These are phyloP conservation scores for Drosophila algonquin DNA, from an alignment of 2,888 invertebrate species.

Conservation along the genomic window DNA sequence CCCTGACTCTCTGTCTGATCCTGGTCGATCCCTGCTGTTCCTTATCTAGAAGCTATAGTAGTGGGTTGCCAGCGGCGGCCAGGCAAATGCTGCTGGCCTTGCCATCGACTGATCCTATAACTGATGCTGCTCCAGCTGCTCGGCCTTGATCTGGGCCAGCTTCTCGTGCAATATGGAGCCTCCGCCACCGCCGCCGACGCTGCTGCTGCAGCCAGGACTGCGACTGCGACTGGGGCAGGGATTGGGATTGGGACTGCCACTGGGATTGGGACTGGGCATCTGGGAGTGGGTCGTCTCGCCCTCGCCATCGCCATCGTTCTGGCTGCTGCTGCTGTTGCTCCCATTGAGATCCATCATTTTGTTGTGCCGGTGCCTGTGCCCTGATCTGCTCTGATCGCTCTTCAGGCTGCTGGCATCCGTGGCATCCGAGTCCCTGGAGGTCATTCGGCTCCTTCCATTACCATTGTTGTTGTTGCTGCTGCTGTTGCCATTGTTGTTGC, in stretches of 20 bases:
- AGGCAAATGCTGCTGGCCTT: slow-evolving; percentile 56
- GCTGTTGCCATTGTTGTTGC: slow-evolving; percentile 43
- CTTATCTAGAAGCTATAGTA: slow-evolving; percentile 69
- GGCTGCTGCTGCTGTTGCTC: slow-evolving; percentile 57
- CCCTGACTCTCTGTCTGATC: not conserved
- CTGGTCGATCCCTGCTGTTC: slow-evolving; percentile 7
- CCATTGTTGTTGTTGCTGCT: slow-evolving; percentile 45
- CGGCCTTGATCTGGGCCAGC: slow-evolving; percentile 83
- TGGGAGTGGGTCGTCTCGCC: slow-evolving; percentile 2
- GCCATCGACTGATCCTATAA: slow-evolving; percentile 82
- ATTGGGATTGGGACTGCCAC: not conserved
- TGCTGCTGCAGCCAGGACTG: slow-evolving; percentile 14
- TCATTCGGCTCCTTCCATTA: slow-evolving; percentile 70
- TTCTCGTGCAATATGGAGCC: slow-evolving; percentile 82
- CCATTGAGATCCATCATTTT: slow-evolving; percentile 81
- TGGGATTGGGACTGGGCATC: slow-evolving; percentile 5
- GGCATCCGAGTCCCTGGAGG: slow-evolving; percentile 76
- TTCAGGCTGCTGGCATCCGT: slow-evolving; percentile 79
- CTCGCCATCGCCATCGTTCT: slow-evolving; percentile 58
- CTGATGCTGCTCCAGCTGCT: slow-evolving; percentile 80
- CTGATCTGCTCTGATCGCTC: slow-evolving; percentile 62
- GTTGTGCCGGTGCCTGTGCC: slow-evolving; percentile 46
- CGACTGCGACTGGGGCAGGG: not conserved
- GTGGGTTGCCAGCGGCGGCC: slow-evolving; percentile 67
- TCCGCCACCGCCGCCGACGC: slow-evolving; percentile 29